These are phyloP conservation scores for Drosophila lini DNA, from an alignment of 1,140 invertebrate species.

Conservation along the genomic window DNA sequence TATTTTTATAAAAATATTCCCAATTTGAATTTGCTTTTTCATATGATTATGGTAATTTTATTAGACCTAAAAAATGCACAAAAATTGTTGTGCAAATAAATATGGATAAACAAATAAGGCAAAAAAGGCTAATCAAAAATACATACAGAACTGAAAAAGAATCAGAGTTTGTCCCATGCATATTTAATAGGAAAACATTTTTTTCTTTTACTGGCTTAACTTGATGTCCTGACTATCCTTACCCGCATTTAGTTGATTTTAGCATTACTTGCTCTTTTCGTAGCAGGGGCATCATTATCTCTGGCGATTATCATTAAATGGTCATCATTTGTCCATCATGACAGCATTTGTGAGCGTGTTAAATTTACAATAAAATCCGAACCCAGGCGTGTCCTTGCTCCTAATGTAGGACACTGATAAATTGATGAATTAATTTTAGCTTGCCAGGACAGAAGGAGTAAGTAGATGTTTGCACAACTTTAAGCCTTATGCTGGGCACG, in stretches of 20 bases:
- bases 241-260: slow-evolving; percentile 2
- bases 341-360: slow-evolving; percentile 48
- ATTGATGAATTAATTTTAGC: slow-evolving; percentile 32
- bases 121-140: slow-evolving; percentile 11
- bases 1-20: not conserved
- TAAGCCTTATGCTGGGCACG: slow-evolving; percentile 5
- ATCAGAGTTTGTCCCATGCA: slow-evolving; percentile 16
- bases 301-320: slow-evolving; percentile 63
- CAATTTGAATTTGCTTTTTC: slow-evolving; percentile 3
- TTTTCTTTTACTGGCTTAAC: slow-evolving; percentile 10
- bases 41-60: slow-evolving; percentile 14
- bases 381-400: slow-evolving; percentile 5
- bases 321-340: slow-evolving; percentile 56
- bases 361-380: slow-evolving; percentile 25
- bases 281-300: slow-evolving; percentile 35
- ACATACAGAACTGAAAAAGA: not conserved
- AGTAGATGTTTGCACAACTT: not conserved
- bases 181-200: slow-evolving; percentile 28
- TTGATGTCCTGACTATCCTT: slow-evolving; percentile 11
- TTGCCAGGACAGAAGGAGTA: not conserved
- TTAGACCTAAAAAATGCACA: slow-evolving; percentile 4
- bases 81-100: slow-evolving; percentile 2
- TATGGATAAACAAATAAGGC: slow-evolving; percentile 1
- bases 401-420: slow-evolving; percentile 50
- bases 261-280: slow-evolving; percentile 8